Percentiles rank a stretch among this genome's conserved stretches.
These are phyloP conservation scores for Brassicogethes aeneus DNA, from an alignment of 2,888 invertebrate species.

Conservation along the genomic window DNA sequence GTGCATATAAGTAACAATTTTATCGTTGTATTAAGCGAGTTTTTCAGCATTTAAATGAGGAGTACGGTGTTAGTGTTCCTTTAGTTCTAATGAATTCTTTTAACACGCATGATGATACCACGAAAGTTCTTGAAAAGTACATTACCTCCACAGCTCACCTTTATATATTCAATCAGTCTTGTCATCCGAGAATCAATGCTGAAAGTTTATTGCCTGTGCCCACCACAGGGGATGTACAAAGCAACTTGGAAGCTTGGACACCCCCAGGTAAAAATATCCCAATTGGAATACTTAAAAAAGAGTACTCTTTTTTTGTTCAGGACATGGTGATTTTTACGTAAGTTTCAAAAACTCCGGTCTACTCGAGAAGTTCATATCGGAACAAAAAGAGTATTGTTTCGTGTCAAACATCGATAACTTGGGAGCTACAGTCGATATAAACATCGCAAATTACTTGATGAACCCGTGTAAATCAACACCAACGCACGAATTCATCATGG, in stretches of 20 bases:
- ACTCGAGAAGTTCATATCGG: slow-evolving; percentile 74
- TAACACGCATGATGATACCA: slow-evolving; percentile 98
- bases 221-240: slow-evolving; percentile 58
- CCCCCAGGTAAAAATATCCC: slow-evolving; percentile 28
- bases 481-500: slow-evolving; percentile 93
- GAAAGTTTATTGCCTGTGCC: slow-evolving; percentile 91
- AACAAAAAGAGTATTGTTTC: slow-evolving; percentile 90
- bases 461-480: slow-evolving; percentile 28
- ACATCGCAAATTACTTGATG: slow-evolving; percentile 72
- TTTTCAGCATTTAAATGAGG: slow-evolving; percentile 76
- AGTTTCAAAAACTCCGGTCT: slow-evolving; percentile 92
- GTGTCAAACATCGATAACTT: slow-evolving; percentile 99
- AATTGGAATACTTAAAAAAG: neutral
- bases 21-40: slow-evolving; percentile 5
- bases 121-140: slow-evolving; percentile 93
- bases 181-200: slow-evolving; percentile 90
- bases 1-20: slow-evolving; percentile 40
- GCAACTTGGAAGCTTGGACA: slow-evolving; percentile 69
- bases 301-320: neutral
- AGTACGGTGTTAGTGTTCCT: slow-evolving; percentile 91
- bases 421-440: slow-evolving; percentile 96
- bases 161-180: slow-evolving; percentile 95
- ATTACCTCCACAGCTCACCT: slow-evolving; percentile 86
- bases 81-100: slow-evolving; percentile 99
- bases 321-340: slow-evolving; percentile 98